phyloP scores from a whole-genome alignment of 1,140 invertebrate species.

The Himalopsyche phryganea region DNA sequence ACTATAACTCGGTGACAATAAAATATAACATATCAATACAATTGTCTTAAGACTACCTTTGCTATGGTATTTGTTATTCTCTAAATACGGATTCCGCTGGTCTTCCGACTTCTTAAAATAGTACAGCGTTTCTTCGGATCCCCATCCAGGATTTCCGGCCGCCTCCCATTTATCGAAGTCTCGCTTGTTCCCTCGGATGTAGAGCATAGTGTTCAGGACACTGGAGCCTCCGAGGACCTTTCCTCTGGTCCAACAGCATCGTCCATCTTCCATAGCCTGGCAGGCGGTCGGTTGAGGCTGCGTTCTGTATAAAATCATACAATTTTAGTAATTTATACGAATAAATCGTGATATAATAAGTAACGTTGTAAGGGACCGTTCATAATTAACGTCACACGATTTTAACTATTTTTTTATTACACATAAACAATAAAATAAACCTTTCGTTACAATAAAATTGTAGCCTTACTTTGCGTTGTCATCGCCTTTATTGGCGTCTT shows the following conservation, averaged over 20 bases:
- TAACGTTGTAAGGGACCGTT: too few species aligned
- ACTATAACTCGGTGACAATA: too few species aligned
- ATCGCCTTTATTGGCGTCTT: too few species aligned
- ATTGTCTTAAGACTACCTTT: too few species aligned
- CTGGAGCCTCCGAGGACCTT: conserved; percentile 85
- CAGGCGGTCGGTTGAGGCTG: conserved; percentile 82
- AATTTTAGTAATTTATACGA: too few species aligned
- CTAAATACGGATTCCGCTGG: conserved; percentile 77
- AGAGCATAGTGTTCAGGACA: conserved; percentile 86
- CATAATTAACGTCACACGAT: too few species aligned
- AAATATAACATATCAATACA: too few species aligned
- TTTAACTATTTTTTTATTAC: too few species aligned
- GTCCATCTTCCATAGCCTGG: conserved; percentile 74
- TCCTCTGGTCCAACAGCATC: conserved; percentile 81
- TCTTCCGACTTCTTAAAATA: conserved; percentile 88
- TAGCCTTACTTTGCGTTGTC: too few species aligned
- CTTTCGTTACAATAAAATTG: too few species aligned
- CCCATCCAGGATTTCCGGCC: conserved; percentile 86
- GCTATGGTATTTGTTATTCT: conserved; percentile 66
- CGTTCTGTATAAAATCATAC: conserved; percentile 56
- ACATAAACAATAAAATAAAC: too few species aligned
- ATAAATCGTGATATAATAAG: too few species aligned
- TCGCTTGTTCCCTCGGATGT: conserved; percentile 83
- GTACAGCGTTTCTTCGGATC: conserved; percentile 78
- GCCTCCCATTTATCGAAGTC: conserved; percentile 90